A percentile compares a stretch with the other conserved stretches of the same genome.
These are phyloP conservation scores for Caenorhabditis sp. DNA, from an alignment of 2,888 invertebrate species.

Conservation along the genomic window DNA sequence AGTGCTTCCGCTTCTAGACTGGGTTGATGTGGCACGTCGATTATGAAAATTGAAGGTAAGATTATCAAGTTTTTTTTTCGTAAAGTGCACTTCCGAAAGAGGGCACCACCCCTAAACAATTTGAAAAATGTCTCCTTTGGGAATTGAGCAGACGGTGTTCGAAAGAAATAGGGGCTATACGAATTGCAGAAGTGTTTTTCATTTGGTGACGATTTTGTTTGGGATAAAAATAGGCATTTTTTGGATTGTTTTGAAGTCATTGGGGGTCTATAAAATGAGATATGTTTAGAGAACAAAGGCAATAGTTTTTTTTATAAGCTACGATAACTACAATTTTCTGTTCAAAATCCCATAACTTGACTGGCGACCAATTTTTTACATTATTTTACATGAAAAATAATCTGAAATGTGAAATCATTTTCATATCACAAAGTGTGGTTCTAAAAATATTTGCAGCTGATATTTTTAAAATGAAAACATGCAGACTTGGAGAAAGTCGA, in stretches of 20 bases:
- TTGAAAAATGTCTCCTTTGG: not conserved
- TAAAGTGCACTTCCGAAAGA: not conserved
- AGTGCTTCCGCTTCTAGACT: not conserved
- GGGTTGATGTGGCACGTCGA: not conserved
- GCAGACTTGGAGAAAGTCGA: no score
- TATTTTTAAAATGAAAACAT: no score
- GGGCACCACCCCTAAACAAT: not conserved
- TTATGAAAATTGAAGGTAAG: constrained; percentile 5
- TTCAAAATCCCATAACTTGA: no score
- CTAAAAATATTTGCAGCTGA: no score
- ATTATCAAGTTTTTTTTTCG: not conserved
- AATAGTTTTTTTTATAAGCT: no score
- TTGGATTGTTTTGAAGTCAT: not conserved
- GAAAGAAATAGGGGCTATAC: not conserved
- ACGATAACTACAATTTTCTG: no score
- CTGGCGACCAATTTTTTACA: no score
- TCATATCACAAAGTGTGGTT: no score
- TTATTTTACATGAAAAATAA: no score
- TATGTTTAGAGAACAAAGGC: not conserved
- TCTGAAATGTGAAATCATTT: no score
- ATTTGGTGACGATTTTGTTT: no score
- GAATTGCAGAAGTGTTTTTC: not conserved
- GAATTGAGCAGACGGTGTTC: not conserved
- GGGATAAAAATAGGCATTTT: not conserved
- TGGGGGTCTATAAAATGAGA: not conserved